Evolutionary conservation across 2,888 invertebrate species (phyloP), one percentile per base, ranked within the genome.

Genomic region (Pardosa pseudoannulata): DNA sequence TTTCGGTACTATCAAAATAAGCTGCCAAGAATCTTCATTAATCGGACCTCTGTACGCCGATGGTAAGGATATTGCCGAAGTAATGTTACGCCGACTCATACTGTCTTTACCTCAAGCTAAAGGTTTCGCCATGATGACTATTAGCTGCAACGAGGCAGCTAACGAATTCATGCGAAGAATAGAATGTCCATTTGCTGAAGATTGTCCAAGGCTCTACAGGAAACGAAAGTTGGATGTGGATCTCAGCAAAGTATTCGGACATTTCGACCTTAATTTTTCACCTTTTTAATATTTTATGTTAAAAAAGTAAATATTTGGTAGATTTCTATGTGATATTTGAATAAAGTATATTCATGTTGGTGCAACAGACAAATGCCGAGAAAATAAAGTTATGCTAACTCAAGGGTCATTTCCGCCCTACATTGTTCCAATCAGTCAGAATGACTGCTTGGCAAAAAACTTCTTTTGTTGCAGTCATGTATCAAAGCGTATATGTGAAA

Each of bases 31-130:
- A 0, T 39, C 31, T 11, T 71, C 78, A 0, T 56, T 72, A 28
- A 72, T 88, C 11, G 88, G 87, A 23, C 88, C 88, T 0, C 36
- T 88, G 16, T 88, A 88, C 36, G 87, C 88, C 1, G 83, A 88
- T 50, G 75, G 80, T 27, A 65, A 78, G 11, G 64, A 27, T 28
- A 79, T 88, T 13, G 87, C 88, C 11, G 88, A 88, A 73, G 71
- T 81, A 1, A 13, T 88, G 13, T 36, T 82, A 1, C 64, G 41
- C 31, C 68, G 67, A 23, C 65, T 88, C 19, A 74, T 88, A 16
- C 27, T 23, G 0, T 72, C 68, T 1, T 50, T 74, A 16, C 70
- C 73, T 3, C 27, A 78, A 19, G 82, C 50, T 0, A 79, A 68
- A 64, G 88, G 88, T 0, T 82, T 88, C 23, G 78, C 79, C 9